These are phyloP conservation scores for Ethmia dodecea DNA, from an alignment of 2,888 invertebrate genomes.

Conservation along the genomic window DNA sequence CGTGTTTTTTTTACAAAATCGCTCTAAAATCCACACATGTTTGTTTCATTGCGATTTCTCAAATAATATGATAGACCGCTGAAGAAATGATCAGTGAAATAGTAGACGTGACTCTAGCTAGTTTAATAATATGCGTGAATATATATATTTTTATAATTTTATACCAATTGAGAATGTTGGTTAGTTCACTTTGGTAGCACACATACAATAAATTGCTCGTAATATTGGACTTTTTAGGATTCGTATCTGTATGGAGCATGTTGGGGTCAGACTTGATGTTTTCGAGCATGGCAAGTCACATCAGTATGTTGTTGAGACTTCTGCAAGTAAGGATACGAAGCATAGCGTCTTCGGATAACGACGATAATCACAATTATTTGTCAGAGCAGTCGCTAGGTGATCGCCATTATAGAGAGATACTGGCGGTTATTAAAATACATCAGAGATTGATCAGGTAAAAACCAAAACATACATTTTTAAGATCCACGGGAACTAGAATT, in stretches of 20 bases:
- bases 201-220: too few relatives aligned
- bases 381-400: background rate
- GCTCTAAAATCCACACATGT: too few relatives aligned
- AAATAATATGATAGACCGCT: too few relatives aligned
- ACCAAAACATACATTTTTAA: background rate
- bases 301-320: slow-evolving; percentile 50
- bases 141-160: too few relatives aligned
- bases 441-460: slow-evolving; percentile 50
- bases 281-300: slow-evolving; percentile 59
- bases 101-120: too few relatives aligned
- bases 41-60: too few relatives aligned
- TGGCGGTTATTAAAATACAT: slow-evolving; percentile 45
- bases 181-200: too few relatives aligned
- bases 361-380: background rate
- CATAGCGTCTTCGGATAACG: slow-evolving; percentile 21
- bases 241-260: slow-evolving; percentile 51
- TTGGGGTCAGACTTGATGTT: slow-evolving; percentile 53
- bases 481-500: background rate
- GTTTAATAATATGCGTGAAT: too few relatives aligned
- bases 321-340: slow-evolving; percentile 48
- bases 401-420: slow-evolving; percentile 43
- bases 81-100: too few relatives aligned
- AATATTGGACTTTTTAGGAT: slow-evolving; percentile 39
- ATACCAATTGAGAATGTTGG: too few relatives aligned
- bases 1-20: too few relatives aligned